A percentile compares a stretch with the other conserved stretches of the same genome.
phyloP scores from a whole-genome alignment of 2,797 vertebrate species.

The Leuciscus waleckii region DNA sequence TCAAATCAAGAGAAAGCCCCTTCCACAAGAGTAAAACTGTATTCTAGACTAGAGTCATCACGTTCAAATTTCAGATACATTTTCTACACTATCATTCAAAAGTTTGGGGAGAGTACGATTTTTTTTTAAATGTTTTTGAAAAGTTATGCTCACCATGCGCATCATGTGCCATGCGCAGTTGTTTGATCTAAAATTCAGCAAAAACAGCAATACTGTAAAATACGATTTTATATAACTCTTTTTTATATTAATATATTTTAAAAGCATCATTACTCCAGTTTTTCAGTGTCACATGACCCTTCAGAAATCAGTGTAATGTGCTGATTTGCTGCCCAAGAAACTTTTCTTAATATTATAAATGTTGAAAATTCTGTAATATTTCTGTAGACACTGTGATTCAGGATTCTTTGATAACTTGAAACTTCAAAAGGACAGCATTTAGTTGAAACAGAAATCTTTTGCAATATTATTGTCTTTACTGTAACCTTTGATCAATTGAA shows the following conservation, averaged over 20 bases:
- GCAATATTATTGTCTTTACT: neutral
- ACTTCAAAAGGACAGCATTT: neutral
- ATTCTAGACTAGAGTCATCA: neutral
- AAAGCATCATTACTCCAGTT: neutral
- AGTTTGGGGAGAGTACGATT: too few species aligned
- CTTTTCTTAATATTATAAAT: neutral
- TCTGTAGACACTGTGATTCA: neutral
- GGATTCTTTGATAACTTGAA: neutral
- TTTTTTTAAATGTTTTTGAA: too few species aligned
- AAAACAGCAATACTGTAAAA: neutral
- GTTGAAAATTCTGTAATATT: neutral
- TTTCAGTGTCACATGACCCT: neutral
- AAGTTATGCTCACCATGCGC: neutral
- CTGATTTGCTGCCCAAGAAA: too few species aligned
- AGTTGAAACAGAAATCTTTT: neutral
- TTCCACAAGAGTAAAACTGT: neutral
- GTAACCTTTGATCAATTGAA: neutral
- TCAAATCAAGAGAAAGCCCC: neutral
- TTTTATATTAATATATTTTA: neutral
- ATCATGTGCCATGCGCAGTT: neutral
- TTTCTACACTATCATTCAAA: neutral
- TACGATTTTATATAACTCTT: neutral
- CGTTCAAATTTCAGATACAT: neutral
- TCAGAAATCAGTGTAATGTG: neutral
- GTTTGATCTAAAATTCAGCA: neutral